Percentiles rank a stretch among this genome's conserved stretches.
Conservation (phyloP, 2,888 invertebrate genomes). For the Pseudococcus jackbeardsleyi region DNA sequence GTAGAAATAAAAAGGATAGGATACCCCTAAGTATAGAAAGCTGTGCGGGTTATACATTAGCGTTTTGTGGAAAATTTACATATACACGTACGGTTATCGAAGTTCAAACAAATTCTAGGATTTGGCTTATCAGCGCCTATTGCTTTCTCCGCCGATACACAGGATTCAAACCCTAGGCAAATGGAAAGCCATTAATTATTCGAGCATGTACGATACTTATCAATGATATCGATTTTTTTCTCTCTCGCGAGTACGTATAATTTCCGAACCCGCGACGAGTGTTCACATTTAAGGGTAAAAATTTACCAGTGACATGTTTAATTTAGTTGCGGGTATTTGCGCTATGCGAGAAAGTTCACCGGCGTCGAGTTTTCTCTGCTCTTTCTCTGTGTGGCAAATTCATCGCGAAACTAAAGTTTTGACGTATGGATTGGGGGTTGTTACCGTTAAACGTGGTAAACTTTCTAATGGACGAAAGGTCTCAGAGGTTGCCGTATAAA, state of each 20-base stretch:
- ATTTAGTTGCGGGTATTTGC: constrained; percentile 15
- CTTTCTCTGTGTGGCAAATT: background rate
- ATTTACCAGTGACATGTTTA: constrained; percentile 15
- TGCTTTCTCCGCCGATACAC: background rate
- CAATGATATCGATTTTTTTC: constrained; percentile 38
- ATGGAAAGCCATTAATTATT: constrained; percentile 54
- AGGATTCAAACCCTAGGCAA: background rate
- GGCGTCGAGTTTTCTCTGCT: constrained; percentile 1
- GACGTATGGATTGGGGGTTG: constrained; percentile 55
- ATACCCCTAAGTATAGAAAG: background rate
- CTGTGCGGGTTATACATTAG: constrained; percentile 26
- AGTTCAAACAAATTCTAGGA: constrained; percentile 36
- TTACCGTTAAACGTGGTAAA: constrained; percentile 58
- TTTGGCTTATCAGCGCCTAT: constrained; percentile 53
- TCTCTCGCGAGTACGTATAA: background rate
- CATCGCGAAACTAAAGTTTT: background rate
- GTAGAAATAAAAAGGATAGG: background rate
- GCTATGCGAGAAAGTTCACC: background rate
- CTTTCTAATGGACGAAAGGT: constrained; percentile 65
- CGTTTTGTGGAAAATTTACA: constrained; percentile 35
- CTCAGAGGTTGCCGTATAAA: constrained; percentile 64
- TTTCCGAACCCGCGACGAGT: background rate
- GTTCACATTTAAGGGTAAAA: background rate
- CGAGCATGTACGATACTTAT: constrained; percentile 21
- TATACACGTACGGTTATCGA: constrained; percentile 38